Base-by-base conservation (phyloP, 2,797 vertebrate species). In the Coregonus suidteri region DNA sequence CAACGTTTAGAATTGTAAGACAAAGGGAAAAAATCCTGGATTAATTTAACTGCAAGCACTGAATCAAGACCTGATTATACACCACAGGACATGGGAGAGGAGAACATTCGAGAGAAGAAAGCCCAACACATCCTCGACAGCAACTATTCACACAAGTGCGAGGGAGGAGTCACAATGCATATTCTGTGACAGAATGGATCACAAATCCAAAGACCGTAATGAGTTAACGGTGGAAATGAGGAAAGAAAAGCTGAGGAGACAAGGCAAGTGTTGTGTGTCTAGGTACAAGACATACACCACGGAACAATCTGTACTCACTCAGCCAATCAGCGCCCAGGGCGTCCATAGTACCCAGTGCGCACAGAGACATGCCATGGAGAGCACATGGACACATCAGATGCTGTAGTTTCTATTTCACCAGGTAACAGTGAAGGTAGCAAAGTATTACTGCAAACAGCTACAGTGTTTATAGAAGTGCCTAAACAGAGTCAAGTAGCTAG, bases 371-470 rank as follows among this genome's bases (percentile, higher is more conserved):
- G 6, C 72, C 59, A 18, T 74, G 18, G 31, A 74, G 54, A 59
- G 34, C 34, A 16, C 20, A 11, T 15, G 15, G 54, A 2, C 14
- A 13, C 71, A 4, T 34, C 52, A 51, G 67, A 59, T 47, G 13
- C 54, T 41, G 34, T 72, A 3, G 15, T 77, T 25, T n/a, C 35
- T 2, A 37, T n/a, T 9, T 37, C 52, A 14, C 35, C 34, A 25
- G 41, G 56, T 14, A 66, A n/a, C 41, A 52, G 59, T 20, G 15
- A n/a, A 11, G 4, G 59, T 25, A 35, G 76, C 73, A 6, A 30
- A 66, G 30, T 18, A 53, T 15, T 53, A 53, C 52, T 73, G 4
- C 76, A 73, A 51, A 73, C 70, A 66, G 34, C 41, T 18, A 78
- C 70, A 6, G 59, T 65, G 25, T 65, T n/a, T 5, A 51, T 62